Conservation (phyloP, 2,888 invertebrate genomes). For the Tortricodes alternella region DNA sequence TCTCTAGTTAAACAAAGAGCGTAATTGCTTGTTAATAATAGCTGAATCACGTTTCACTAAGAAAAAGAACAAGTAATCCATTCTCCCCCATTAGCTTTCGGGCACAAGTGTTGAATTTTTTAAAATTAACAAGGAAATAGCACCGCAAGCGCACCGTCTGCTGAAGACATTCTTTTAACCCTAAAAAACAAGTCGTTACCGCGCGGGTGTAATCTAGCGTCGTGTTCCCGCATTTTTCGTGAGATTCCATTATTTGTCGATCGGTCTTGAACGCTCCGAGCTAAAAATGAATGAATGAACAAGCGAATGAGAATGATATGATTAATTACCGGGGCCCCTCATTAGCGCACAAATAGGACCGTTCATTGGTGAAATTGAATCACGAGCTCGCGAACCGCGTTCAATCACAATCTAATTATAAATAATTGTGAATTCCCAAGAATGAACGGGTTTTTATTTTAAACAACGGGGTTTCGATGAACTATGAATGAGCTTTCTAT, state of each 20-base stretch:
- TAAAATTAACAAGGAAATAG: constrained; percentile 71
- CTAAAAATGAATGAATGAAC: constrained; percentile 47
- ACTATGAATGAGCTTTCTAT: neutral
- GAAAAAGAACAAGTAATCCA: constrained; percentile 43
- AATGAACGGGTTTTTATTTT: constrained; percentile 46
- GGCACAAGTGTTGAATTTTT: constrained; percentile 49
- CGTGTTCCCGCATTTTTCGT: constrained; percentile 70
- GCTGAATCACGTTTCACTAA: constrained; percentile 48
- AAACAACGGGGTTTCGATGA: constrained; percentile 28
- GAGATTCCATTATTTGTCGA: constrained; percentile 76
- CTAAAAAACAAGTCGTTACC: constrained; percentile 83
- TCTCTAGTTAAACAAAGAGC: constrained; percentile 3
- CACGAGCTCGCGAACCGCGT: constrained; percentile 58
- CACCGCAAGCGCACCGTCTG: constrained; percentile 64
- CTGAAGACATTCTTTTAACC: constrained; percentile 78
- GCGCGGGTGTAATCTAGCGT: constrained; percentile 75
- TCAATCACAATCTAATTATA: constrained; percentile 74
- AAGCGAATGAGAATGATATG: constrained; percentile 60
- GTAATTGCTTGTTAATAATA: constrained; percentile 35
- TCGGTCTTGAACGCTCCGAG: constrained; percentile 63
- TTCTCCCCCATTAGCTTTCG: constrained; percentile 67
- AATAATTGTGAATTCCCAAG: constrained; percentile 63
- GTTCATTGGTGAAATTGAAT: constrained; percentile 80
- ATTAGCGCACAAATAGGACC: constrained; percentile 78
- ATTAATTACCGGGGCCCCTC: constrained; percentile 80